Evolutionary conservation across 2,113 vertebrate genomes (phyloP).

Genomic region (Platanista minor): DNA sequence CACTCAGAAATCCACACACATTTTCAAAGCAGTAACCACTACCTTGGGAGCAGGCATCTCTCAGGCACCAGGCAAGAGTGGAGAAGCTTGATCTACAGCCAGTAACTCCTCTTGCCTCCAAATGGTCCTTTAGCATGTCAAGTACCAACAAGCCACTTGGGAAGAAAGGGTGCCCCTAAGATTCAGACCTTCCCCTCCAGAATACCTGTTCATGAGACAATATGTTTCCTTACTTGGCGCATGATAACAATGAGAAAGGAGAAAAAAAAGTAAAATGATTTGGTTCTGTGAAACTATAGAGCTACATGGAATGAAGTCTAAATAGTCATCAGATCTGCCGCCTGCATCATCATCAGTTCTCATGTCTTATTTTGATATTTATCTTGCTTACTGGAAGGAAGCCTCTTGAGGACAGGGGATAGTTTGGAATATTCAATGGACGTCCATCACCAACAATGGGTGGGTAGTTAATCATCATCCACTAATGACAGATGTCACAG

Average conservation of each 20-base stretch:
- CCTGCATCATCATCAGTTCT: neutral
- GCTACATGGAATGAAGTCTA: neutral
- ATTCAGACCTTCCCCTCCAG: neutral
- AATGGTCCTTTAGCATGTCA: neutral
- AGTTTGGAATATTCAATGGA: conserved; percentile 16
- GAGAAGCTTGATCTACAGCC: conserved; percentile 14
- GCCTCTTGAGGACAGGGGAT: conserved; percentile 25
- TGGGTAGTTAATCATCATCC: neutral
- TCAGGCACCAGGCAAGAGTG: neutral
- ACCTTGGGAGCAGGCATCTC: neutral
- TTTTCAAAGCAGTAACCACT: conserved; percentile 49
- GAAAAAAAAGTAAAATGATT: neutral
- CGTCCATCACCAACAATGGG: neutral
- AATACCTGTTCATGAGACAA: neutral
- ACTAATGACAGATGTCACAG: neutral
- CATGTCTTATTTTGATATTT: neutral
- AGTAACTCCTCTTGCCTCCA: conserved; percentile 20
- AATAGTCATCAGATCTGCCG: neutral
- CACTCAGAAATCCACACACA: conserved; percentile 44
- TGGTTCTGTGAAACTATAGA: neutral
- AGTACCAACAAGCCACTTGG: neutral
- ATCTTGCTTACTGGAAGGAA: neutral
- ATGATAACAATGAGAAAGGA: neutral
- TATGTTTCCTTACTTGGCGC: neutral
- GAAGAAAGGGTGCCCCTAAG: neutral